These are phyloP conservation scores for Callitettix versicolor DNA, from an alignment of 1,140 invertebrate species.

Conservation along the genomic window DNA sequence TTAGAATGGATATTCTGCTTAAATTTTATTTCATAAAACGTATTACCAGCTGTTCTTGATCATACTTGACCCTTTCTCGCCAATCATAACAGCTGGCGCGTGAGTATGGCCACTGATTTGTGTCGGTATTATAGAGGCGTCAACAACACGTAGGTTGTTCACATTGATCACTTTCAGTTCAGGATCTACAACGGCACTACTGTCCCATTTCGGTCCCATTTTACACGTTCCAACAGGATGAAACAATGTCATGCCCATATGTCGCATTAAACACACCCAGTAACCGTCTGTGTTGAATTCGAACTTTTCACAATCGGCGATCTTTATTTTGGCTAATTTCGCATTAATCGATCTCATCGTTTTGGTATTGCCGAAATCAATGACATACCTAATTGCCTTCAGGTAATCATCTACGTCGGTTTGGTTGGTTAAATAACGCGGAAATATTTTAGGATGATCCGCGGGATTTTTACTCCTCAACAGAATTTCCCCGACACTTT, in stretches of 20 bases:
- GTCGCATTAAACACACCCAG: constrained; percentile 37
- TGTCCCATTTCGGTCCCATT: constrained; percentile 41
- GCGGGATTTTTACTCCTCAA: constrained; percentile 39
- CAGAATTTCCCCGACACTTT: neutral
- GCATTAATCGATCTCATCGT: constrained; percentile 28
- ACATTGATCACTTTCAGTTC: constrained; percentile 67
- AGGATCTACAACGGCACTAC: constrained; percentile 69
- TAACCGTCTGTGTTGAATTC: constrained; percentile 38
- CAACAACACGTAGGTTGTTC: constrained; percentile 63
- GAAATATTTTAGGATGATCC: constrained; percentile 44
- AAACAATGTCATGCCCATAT: constrained; percentile 38
- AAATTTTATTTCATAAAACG: too few species aligned
- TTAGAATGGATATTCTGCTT: too few species aligned
- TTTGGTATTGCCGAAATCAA: constrained; percentile 28
- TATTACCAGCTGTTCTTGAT: constrained; percentile 43
- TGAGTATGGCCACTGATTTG: constrained; percentile 58
- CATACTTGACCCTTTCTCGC: constrained; percentile 51
- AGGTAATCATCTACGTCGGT: constrained; percentile 35
- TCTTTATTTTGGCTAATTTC: constrained; percentile 11
- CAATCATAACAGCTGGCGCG: constrained; percentile 57
- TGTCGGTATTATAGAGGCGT: constrained; percentile 70
- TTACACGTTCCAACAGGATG: constrained; percentile 48
- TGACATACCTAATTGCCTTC: constrained; percentile 36
- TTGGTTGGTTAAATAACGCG: constrained; percentile 41
- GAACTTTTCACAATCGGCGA: constrained; percentile 28